Conservation (phyloP, 2,888 invertebrate species). For the Anticlea derivata region DNA sequence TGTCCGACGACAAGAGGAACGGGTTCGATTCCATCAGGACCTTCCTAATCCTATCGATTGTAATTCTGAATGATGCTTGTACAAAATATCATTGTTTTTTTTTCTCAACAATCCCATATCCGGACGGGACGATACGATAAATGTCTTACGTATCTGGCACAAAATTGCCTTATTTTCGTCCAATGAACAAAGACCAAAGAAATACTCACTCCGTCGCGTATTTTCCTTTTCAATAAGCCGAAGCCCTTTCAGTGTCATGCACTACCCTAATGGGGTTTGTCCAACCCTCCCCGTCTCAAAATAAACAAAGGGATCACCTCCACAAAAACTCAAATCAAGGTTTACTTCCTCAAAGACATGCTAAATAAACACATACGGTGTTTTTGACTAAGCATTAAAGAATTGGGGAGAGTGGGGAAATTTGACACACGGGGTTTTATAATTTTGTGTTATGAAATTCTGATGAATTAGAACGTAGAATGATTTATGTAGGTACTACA, state of each 20-base stretch:
- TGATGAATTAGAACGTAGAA: too few species aligned
- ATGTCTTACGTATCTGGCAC: conserved; percentile 9
- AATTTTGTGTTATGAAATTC: not conserved
- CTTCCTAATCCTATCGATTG: too few species aligned
- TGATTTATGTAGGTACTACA: too few species aligned
- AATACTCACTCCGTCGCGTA: conserved; percentile 24
- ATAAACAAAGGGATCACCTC: conserved; percentile 60
- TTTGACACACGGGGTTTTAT: not conserved
- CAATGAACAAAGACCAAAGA: conserved; percentile 3
- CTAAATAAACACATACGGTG: conserved; percentile 17
- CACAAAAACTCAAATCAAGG: conserved; percentile 45
- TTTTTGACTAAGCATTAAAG: conserved; percentile 18
- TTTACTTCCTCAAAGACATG: conserved; percentile 29
- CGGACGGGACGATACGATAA: too few species aligned
- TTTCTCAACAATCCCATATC: too few species aligned
- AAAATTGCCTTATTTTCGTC: conserved; percentile 19
- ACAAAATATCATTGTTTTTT: too few species aligned
- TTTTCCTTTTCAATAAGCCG: conserved; percentile 48
- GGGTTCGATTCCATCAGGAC: too few species aligned
- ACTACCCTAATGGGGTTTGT: conserved; percentile 51
- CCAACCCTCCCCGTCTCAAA: conserved; percentile 61
- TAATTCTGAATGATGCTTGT: too few species aligned
- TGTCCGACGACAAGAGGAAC: too few species aligned
- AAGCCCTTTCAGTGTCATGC: conserved; percentile 49
- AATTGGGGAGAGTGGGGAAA: conserved; percentile 3